phyloP scores from a whole-genome alignment of 2,888 invertebrate species.

The Colletes collaris region DNA sequence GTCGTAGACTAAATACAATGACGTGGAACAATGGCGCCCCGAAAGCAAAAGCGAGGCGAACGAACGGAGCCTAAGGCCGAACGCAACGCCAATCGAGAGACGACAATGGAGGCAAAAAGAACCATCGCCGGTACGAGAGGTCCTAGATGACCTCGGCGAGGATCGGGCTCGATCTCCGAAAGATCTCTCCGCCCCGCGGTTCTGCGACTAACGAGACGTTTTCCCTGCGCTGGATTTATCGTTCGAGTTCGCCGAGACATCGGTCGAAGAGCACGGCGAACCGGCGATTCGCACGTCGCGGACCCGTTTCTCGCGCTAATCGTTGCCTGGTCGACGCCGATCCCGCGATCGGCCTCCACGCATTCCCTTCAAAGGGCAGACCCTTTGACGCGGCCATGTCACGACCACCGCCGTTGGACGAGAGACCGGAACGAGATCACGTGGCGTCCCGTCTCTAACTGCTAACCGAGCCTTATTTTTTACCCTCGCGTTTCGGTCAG shows the following conservation, averaged over 20 bases:
- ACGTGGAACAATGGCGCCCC: not conserved
- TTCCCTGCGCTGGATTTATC: constrained; percentile 72
- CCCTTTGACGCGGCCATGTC: constrained; percentile 60
- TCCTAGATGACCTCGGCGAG: constrained; percentile 61
- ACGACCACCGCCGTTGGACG: constrained; percentile 31
- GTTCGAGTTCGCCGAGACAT: constrained; percentile 52
- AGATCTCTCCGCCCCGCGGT: constrained; percentile 56
- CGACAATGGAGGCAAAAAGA: constrained; percentile 24
- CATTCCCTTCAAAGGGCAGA: constrained; percentile 49
- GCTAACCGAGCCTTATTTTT: constrained; percentile 10
- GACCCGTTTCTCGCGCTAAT: constrained; percentile 66
- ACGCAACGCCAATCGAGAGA: constrained; percentile 41
- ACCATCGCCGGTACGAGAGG: constrained; percentile 54
- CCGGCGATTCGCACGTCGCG: constrained; percentile 62
- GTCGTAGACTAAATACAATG: constrained; percentile 1
- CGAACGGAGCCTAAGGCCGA: constrained; percentile 8
- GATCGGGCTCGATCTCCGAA: constrained; percentile 66
- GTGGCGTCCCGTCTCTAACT: constrained; percentile 40
- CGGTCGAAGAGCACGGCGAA: constrained; percentile 41
- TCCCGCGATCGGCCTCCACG: constrained; percentile 59
- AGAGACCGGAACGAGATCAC: constrained; percentile 3
- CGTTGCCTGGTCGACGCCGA: constrained; percentile 68
- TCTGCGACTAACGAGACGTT: constrained; percentile 70
- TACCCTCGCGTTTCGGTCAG: constrained; percentile 26
- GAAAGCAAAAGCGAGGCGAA: not conserved